Evolutionary conservation across 64 coral and sea anemone genomes (phyloP), one percentile per base, ranked within the genome.

Genomic region (Stylophora pistillata): DNA sequence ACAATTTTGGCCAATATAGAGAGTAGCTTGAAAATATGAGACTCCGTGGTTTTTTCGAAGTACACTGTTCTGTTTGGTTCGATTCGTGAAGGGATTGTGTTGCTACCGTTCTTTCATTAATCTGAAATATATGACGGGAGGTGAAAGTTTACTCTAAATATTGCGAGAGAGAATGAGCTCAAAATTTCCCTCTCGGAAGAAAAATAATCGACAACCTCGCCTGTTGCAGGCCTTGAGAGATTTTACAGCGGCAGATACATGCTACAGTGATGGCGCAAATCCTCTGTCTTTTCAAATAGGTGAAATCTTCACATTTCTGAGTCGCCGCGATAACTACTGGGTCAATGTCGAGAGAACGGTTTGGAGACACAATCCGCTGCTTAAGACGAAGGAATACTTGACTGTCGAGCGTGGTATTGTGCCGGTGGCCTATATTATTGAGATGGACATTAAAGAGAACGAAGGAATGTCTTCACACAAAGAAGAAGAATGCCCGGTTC

Each of bases 201-300:
- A 73, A 79, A 70, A n/a, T 5, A 72, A 78, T 71, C 83, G 60
- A 41, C 86, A 79, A 71, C 58, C 59, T 18, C 78, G 82, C 23
- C 72, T 93, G 72, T 79, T 96, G 58, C 86, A 93, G 79, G 95
- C 95, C 76, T 80, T 96, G 85, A 96, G 89, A 73, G 95, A 93
- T 92, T 96, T 96, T 82, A 86, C 91, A 57, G 95, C 95, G 11
- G 87, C 87, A 32, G 95, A 96, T 86, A 88, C 89, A 14, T 96
- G 95, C 57, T 93, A 87, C 86, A 90, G 87, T 71, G 95, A 96
- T 87, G 95, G 95, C 7, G 95, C 88, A 85, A 96, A 87, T 80
- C 95, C 95, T 31, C 74, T 96, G 30, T 96, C 95, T 73, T 96
- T 96, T 72, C 91, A 93, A 25, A 85, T 96, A 96, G 95, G 95